A percentile compares a stretch with the other conserved stretches of the same genome.
Evolutionary conservation across 1,140 invertebrate genomes (phyloP).

Genomic region (Muscidifurax raptorellus): DNA sequence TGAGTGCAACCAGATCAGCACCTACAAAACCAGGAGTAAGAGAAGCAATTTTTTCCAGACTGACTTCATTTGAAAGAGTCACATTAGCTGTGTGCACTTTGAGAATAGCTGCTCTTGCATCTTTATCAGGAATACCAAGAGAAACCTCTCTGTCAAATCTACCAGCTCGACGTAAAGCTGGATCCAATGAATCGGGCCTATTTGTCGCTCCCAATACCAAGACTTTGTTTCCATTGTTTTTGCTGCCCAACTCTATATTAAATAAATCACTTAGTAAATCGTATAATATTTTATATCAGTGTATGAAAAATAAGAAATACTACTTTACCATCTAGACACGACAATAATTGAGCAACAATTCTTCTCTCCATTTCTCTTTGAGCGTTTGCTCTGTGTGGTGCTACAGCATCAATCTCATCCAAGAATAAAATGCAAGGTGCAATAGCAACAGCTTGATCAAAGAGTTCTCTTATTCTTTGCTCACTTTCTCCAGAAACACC

Average conservation of each 20-base stretch:
- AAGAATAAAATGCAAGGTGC: constrained; percentile 94
- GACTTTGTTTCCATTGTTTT: constrained; percentile 82
- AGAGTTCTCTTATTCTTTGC: constrained; percentile 92
- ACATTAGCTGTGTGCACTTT: constrained; percentile 82
- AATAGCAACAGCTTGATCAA: constrained; percentile 85
- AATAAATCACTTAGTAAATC: constrained; percentile 34
- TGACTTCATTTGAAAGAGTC: constrained; percentile 82
- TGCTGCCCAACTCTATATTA: constrained; percentile 76
- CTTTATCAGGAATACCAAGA: constrained; percentile 93
- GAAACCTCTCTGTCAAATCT: constrained; percentile 95
- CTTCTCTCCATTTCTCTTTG: constrained; percentile 96
- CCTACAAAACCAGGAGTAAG: constrained; percentile 98
- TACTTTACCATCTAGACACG: constrained; percentile 87
- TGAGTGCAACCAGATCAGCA: constrained; percentile 92
- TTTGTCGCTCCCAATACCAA: constrained; percentile 97
- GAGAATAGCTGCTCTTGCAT: constrained; percentile 86
- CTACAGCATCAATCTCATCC: constrained; percentile 95
- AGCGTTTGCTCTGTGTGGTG: constrained; percentile 89
- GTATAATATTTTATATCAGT: constrained; percentile 11
- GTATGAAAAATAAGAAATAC: constrained; percentile 30
- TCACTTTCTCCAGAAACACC: constrained; percentile 97
- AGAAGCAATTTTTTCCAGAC: constrained; percentile 84
- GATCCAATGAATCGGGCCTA: constrained; percentile 94
- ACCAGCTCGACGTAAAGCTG: constrained; percentile 92
- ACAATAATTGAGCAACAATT: constrained; percentile 94